Percentiles rank a stretch among this genome's conserved stretches.
Evolutionary conservation across 2,113 vertebrate species (phyloP).

Genomic region (Zosterops japonicus): DNA sequence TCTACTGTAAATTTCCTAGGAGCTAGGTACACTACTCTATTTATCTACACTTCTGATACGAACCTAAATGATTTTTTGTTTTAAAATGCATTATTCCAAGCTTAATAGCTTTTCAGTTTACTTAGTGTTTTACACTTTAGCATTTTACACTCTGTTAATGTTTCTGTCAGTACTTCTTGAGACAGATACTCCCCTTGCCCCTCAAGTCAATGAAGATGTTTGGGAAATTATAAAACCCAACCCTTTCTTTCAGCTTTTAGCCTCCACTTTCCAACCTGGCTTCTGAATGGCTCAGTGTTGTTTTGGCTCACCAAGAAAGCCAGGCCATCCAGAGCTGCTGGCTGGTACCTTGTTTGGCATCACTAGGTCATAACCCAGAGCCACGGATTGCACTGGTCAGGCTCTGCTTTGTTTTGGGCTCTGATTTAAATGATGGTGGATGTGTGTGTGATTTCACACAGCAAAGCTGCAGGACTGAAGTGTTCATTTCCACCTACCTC

Average conservation of each 20-base stretch:
- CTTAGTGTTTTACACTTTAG: slow-evolving; percentile 41
- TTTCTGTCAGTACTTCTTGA: slow-evolving; percentile 55
- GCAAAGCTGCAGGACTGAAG: background rate
- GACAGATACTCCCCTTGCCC: background rate
- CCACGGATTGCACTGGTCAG: background rate
- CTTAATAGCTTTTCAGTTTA: slow-evolving; percentile 42
- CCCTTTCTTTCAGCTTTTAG: background rate
- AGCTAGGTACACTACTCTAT: slow-evolving; percentile 23
- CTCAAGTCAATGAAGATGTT: background rate
- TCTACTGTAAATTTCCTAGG: background rate
- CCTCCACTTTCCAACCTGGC: background rate
- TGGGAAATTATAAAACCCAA: background rate
- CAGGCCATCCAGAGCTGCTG: background rate
- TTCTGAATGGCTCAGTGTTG: background rate
- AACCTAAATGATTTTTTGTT: slow-evolving; percentile 30
- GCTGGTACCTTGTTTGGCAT: background rate
- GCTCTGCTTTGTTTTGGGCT: background rate
- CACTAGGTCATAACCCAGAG: background rate
- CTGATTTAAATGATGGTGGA: background rate
- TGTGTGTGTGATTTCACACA: background rate
- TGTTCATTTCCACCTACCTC: background rate
- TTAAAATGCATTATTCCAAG: slow-evolving; percentile 1
- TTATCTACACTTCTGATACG: slow-evolving; percentile 16
- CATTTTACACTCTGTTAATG: background rate
- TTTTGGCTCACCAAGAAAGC: background rate